Conservation (phyloP, 2,888 invertebrate genomes). For the Loripinus fragilis region DNA sequence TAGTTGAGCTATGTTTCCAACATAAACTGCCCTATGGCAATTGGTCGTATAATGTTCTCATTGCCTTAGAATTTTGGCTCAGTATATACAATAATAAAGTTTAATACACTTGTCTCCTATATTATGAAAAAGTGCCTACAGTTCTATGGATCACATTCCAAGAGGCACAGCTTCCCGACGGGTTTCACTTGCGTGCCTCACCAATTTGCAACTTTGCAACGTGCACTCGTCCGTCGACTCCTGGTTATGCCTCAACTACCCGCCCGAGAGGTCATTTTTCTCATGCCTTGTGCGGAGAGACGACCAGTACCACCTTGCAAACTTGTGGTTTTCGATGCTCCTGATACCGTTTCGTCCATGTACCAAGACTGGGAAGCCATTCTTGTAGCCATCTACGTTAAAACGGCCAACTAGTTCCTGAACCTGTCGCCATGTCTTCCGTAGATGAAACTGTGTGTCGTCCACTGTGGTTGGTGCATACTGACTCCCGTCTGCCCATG, state of each 20-base stretch:
- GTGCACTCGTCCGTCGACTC: conserved; percentile 35
- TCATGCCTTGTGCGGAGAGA: conserved; percentile 29
- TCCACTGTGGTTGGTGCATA: neutral
- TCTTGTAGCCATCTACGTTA: neutral
- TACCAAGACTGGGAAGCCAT: neutral
- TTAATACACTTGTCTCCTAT: too few relatives aligned
- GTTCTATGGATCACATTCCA: conserved; percentile 19
- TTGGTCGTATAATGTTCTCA: too few relatives aligned
- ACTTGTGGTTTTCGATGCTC: conserved; percentile 20
- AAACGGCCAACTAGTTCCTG: neutral
- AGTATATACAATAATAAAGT: too few relatives aligned
- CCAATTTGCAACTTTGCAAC: conserved; percentile 18
- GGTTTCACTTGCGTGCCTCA: conserved; percentile 6
- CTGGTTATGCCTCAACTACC: conserved; percentile 27
- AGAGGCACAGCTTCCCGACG: conserved; percentile 26
- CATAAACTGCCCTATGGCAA: too few relatives aligned
- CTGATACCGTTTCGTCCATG: conserved; percentile 31
- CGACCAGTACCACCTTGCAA: conserved; percentile 40
- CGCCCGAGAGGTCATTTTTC: conserved; percentile 48
- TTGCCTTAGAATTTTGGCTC: too few relatives aligned
- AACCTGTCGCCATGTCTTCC: neutral
- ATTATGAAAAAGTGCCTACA: too few relatives aligned
- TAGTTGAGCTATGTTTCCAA: too few relatives aligned
- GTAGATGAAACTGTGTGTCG: neutral
- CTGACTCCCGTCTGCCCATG: conserved; percentile 22